Conservation (phyloP, 1,140 invertebrate species). For the Drusus annulatus region DNA sequence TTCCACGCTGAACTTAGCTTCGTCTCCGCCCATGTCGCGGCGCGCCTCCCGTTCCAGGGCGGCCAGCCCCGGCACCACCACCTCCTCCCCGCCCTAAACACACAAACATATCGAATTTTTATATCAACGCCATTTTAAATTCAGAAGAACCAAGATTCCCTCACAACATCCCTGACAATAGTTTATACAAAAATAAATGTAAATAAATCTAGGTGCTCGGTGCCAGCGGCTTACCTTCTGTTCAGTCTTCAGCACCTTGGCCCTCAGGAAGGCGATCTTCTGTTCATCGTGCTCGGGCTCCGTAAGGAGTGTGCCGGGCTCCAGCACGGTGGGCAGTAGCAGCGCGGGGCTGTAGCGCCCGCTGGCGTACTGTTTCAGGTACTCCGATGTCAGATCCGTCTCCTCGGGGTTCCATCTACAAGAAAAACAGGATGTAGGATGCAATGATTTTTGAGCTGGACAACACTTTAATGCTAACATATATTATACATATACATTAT, state of each 20-base stretch:
- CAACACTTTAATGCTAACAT: too few relatives aligned
- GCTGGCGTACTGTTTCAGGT: constrained; percentile 80
- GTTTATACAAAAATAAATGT: too few relatives aligned
- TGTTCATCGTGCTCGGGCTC: constrained; percentile 86
- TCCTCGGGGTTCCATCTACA: constrained; percentile 65
- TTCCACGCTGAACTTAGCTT: constrained; percentile 95
- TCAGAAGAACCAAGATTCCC: too few relatives aligned
- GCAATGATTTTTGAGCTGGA: too few relatives aligned
- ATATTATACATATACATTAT: too few relatives aligned
- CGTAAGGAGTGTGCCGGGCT: constrained; percentile 87
- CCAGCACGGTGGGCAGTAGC: constrained; percentile 78
- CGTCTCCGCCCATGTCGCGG: constrained; percentile 91
- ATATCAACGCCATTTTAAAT: too few relatives aligned
- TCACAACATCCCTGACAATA: too few relatives aligned
- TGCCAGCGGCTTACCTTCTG: constrained; percentile 33
- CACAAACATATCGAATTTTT: too few relatives aligned
- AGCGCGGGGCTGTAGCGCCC: constrained; percentile 90
- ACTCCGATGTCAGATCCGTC: constrained; percentile 74
- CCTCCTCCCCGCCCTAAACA: constrained; percentile 14
- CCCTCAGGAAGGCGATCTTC: constrained; percentile 81
- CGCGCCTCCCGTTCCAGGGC: constrained; percentile 84
- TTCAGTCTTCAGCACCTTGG: constrained; percentile 65
- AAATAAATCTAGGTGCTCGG: background rate
- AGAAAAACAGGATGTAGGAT: background rate
- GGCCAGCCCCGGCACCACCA: constrained; percentile 69